A percentile compares a stretch with the other conserved stretches of the same genome.
These are phyloP conservation scores for Ectemnius lituratus DNA, from an alignment of 2,888 invertebrate genomes.

Conservation along the genomic window DNA sequence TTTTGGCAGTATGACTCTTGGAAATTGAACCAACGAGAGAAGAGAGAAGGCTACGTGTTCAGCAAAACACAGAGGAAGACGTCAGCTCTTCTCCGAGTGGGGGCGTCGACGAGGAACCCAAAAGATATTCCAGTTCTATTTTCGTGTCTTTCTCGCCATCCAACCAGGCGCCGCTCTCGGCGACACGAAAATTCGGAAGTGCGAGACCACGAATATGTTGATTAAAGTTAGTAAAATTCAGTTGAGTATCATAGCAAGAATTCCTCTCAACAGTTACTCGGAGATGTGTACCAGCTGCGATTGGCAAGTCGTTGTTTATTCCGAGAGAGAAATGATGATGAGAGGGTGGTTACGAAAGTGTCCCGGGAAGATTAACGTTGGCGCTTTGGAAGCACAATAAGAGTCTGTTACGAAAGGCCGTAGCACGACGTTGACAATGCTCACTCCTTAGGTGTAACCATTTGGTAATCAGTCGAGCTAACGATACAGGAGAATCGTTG, in stretches of 20 bases:
- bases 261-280: neutral
- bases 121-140: constrained; percentile 47
- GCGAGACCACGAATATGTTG: neutral
- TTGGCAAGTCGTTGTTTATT: neutral
- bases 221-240: neutral
- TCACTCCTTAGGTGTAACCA: neutral
- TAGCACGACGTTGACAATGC: constrained; percentile 4
- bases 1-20: constrained; percentile 29
- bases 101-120: constrained; percentile 12
- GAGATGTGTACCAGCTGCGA: neutral
- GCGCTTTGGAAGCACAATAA: constrained; percentile 13
- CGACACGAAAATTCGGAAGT: neutral
- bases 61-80: constrained; percentile 27
- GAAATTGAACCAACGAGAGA: constrained; percentile 36
- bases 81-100: constrained; percentile 3
- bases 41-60: constrained; percentile 6
- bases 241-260: too few relatives aligned
- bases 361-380: constrained; percentile 11
- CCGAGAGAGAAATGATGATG: constrained; percentile 18
- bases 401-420: constrained; percentile 18
- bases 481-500: constrained; percentile 31
- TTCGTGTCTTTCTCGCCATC: constrained; percentile 20
- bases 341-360: constrained; percentile 18
- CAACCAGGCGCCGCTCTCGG: neutral
- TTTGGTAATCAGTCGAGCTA: constrained; percentile 21